Conservation (phyloP, 2,113 vertebrate species). For the Atlantisia rogersi region DNA sequence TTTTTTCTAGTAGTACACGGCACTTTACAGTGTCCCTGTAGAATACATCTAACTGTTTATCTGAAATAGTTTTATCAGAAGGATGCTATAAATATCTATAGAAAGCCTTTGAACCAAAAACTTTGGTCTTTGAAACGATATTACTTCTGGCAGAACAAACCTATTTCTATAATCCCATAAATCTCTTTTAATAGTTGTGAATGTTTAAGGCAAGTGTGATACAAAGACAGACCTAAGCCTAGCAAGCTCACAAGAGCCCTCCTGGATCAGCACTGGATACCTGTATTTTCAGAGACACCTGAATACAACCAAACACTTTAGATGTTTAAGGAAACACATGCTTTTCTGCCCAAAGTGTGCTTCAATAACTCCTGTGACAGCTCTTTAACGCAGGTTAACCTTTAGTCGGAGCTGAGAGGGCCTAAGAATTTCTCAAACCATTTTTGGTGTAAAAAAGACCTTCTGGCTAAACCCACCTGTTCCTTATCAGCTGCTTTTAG, state of each 20-base stretch:
- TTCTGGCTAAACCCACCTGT: background rate
- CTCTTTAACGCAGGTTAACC: background rate
- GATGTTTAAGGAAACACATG: background rate
- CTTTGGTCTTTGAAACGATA: too few species aligned
- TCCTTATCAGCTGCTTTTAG: background rate
- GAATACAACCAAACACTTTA: background rate
- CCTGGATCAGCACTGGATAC: background rate
- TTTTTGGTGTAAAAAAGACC: background rate
- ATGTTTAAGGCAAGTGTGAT: background rate
- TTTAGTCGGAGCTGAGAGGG: background rate
- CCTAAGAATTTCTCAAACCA: background rate
- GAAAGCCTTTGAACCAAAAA: background rate
- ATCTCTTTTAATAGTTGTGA: background rate
- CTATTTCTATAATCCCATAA: background rate
- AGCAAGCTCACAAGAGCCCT: background rate
- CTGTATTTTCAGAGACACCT: background rate
- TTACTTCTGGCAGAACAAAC: background rate
- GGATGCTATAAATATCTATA: background rate
- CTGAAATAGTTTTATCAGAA: background rate
- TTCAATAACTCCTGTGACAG: background rate
- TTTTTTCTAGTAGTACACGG: background rate
- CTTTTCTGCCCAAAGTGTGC: background rate
- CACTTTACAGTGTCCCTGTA: background rate
- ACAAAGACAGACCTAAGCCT: background rate
- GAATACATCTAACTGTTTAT: background rate